Conservation (phyloP, 92 coral and sea anemone genomes). For the Parazoanthus swiftii region DNA sequence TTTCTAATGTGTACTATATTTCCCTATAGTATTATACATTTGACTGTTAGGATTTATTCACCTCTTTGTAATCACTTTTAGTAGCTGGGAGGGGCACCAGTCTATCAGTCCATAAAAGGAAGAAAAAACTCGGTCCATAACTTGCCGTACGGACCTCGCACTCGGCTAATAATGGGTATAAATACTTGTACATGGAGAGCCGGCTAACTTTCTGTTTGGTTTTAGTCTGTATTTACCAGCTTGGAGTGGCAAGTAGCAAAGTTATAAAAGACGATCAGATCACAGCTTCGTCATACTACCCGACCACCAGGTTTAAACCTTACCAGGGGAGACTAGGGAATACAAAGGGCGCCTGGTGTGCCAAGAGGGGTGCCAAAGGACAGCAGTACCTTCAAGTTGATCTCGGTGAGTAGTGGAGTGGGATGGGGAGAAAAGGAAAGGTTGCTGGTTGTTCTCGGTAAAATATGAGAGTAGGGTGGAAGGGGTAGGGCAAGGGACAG, state of each 20-base stretch:
- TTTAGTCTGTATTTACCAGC: slow-evolving; percentile 78
- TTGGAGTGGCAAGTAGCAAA: slow-evolving; percentile 71
- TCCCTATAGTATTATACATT: too few relatives aligned
- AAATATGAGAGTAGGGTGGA: not conserved
- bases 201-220: not conserved
- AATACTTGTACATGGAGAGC: not conserved
- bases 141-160: too few relatives aligned
- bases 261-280: slow-evolving; percentile 78
- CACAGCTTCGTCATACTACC: slow-evolving; percentile 81
- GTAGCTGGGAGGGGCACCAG: too few relatives aligned
- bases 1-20: too few relatives aligned
- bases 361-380: slow-evolving; percentile 49
- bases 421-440: slow-evolving; percentile 48
- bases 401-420: slow-evolving; percentile 65
- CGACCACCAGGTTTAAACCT: slow-evolving; percentile 60
- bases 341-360: slow-evolving; percentile 85
- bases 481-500: too few relatives aligned
- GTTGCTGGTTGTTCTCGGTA: slow-evolving; percentile 83
- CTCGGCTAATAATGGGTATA: too few relatives aligned
- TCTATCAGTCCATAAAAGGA: too few relatives aligned
- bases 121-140: too few relatives aligned
- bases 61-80: too few relatives aligned
- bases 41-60: too few relatives aligned
- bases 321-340: slow-evolving; percentile 86
- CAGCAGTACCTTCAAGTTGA: slow-evolving; percentile 73